Evolutionary conservation across 1,140 invertebrate genomes (phyloP).

Genomic region (Atta colombica): DNA sequence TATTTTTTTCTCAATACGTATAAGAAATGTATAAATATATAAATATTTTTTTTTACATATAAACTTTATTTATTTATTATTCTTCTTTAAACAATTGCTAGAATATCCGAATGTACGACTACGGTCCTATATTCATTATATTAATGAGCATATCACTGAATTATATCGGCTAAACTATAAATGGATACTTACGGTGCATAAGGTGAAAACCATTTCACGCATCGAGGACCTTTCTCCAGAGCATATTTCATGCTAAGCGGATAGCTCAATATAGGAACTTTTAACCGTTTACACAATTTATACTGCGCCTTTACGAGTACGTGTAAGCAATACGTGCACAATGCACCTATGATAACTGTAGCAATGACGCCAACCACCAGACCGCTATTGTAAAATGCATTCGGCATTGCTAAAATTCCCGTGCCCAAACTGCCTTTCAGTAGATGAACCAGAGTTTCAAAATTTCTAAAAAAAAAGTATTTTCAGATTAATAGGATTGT

Average conservation of each 20-base stretch:
- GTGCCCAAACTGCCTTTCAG: slow-evolving; percentile 96
- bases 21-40: background rate
- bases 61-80: background rate
- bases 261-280: slow-evolving; percentile 91
- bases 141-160: background rate
- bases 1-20: background rate
- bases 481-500: background rate
- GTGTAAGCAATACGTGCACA: slow-evolving; percentile 94
- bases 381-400: slow-evolving; percentile 93
- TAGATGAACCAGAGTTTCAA: slow-evolving; percentile 93
- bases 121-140: background rate
- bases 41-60: background rate
- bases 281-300: slow-evolving; percentile 90
- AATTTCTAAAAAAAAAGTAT: slow-evolving; percentile 87
- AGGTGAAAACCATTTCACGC: slow-evolving; percentile 88
- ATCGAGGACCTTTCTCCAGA: slow-evolving; percentile 89
- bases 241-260: slow-evolving; percentile 91
- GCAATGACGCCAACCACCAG: slow-evolving; percentile 89
- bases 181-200: slow-evolving; percentile 86
- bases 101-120: background rate
- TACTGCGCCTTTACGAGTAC: slow-evolving; percentile 91
- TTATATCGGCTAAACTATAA: background rate
- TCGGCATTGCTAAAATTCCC: slow-evolving; percentile 96
- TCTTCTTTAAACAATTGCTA: background rate
- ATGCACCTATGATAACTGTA: slow-evolving; percentile 90